Conservation (phyloP, 2,797 vertebrate genomes). For the Thaleichthys pacificus region DNA sequence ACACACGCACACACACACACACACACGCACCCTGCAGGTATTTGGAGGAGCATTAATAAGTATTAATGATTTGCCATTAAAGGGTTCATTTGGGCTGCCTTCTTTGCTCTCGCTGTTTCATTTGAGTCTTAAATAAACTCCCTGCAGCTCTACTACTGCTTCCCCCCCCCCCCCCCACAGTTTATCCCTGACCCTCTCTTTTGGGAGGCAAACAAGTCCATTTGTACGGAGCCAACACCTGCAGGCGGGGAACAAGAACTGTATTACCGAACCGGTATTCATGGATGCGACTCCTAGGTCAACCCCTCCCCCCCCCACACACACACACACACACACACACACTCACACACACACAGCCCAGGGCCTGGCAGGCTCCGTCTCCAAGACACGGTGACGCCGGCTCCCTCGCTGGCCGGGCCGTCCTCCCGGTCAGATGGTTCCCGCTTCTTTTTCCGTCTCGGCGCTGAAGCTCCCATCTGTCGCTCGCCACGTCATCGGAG, state of each 20-base stretch:
- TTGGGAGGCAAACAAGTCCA: constrained; percentile 31
- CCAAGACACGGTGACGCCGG: too few relatives aligned
- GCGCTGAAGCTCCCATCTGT: neutral
- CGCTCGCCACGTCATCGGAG: neutral
- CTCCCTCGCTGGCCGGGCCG: too few relatives aligned
- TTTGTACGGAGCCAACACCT: constrained; percentile 43
- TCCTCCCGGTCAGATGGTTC: too few relatives aligned
- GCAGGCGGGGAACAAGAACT: constrained; percentile 39
- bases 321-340: too few relatives aligned
- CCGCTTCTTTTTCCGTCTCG: neutral
- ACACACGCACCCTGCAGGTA: constrained; percentile 4
- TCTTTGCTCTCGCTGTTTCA: constrained; percentile 84
- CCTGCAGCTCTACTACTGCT: constrained; percentile 48
- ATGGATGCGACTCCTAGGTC: constrained; percentile 14
- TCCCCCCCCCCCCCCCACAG: neutral
- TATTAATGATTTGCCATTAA: constrained; percentile 83
- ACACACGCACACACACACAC: neutral
- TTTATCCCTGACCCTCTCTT: constrained; percentile 11
- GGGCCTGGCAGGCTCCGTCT: too few relatives aligned
- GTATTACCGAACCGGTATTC: constrained; percentile 23
- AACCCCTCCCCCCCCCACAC: too few relatives aligned
- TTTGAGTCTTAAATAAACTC: constrained; percentile 89
- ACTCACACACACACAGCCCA: too few relatives aligned
- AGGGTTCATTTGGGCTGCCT: constrained; percentile 81
- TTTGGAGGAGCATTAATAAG: constrained; percentile 78